Evolutionary conservation across 23 tunicate genomes (phyloP).

Genomic region (Ascidia mentula): DNA sequence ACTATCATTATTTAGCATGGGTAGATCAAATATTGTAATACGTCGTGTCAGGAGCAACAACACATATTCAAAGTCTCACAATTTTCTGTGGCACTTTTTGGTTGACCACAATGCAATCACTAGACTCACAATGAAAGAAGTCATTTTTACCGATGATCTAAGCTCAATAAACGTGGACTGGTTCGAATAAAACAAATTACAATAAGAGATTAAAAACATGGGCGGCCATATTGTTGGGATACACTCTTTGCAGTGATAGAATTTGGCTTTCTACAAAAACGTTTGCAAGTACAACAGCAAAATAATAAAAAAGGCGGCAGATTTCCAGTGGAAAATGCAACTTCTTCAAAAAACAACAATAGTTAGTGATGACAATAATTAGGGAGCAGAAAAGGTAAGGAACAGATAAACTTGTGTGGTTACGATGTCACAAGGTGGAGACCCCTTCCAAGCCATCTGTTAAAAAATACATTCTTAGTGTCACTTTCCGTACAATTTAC

Average conservation of each 20-base stretch:
- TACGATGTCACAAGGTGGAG: slow-evolving; percentile 10
- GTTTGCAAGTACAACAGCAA: not conserved
- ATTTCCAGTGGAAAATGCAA: slow-evolving; percentile 3
- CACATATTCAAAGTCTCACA: too few species aligned
- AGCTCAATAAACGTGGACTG: not conserved
- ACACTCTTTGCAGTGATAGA: slow-evolving; percentile 6
- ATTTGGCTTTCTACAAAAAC: slow-evolving; percentile 5
- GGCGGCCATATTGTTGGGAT: too few species aligned
- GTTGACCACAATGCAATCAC: not conserved
- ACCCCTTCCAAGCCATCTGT: slow-evolving; percentile 52
- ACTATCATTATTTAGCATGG: too few species aligned
- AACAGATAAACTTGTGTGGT: not conserved
- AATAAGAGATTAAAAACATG: not conserved
- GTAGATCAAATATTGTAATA: too few species aligned
- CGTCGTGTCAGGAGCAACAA: too few species aligned
- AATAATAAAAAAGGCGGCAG: not conserved
- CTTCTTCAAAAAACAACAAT: not conserved
- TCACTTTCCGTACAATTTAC: too few species aligned
- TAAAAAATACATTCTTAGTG: not conserved
- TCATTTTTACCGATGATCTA: not conserved
- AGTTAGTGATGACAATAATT: not conserved
- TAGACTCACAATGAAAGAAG: not conserved
- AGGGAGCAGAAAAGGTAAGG: not conserved
- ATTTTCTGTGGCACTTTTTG: not conserved
- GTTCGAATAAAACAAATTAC: not conserved